A percentile compares a stretch with the other conserved stretches of the same genome.
phyloP scores from a whole-genome alignment of 2,797 vertebrate genomes.

The Carduelis carduelis region DNA sequence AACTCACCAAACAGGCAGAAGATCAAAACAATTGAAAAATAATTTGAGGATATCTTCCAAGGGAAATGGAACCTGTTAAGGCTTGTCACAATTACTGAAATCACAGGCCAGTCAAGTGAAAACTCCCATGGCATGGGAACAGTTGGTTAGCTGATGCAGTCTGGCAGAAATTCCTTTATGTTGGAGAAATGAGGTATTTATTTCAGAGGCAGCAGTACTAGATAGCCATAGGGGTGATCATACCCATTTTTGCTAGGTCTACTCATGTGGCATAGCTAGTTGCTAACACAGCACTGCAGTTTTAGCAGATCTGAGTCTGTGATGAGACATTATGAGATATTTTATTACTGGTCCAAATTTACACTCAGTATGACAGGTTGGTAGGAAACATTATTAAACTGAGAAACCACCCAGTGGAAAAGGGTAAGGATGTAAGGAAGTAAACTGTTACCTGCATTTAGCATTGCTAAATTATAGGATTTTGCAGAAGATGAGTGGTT shows the following conservation, averaged over 20 bases:
- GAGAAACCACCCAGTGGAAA: background rate
- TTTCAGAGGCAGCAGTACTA: background rate
- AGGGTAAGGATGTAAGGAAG: background rate
- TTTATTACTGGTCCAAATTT: background rate
- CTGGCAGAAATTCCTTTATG: background rate
- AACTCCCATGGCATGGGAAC: background rate
- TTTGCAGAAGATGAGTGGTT: background rate
- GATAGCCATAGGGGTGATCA: background rate
- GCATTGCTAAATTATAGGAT: background rate
- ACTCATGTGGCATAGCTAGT: background rate
- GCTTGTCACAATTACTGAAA: slow-evolving; percentile 5
- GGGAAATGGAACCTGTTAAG: slow-evolving; percentile 2
- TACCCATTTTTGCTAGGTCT: background rate
- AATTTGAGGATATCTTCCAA: slow-evolving; percentile 7
- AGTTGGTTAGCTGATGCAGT: background rate
- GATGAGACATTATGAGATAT: background rate
- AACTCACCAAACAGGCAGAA: slow-evolving; percentile 23
- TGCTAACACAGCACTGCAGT: background rate
- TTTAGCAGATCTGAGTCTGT: background rate
- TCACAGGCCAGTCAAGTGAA: background rate
- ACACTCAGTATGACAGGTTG: background rate
- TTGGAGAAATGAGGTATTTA: background rate
- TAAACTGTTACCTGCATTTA: background rate
- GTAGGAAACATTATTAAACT: background rate
- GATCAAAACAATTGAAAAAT: slow-evolving; percentile 49